Evolutionary conservation across 1,140 invertebrate species (phyloP), one percentile per base, ranked within the genome.

Genomic region (Laupala kohalensis): DNA sequence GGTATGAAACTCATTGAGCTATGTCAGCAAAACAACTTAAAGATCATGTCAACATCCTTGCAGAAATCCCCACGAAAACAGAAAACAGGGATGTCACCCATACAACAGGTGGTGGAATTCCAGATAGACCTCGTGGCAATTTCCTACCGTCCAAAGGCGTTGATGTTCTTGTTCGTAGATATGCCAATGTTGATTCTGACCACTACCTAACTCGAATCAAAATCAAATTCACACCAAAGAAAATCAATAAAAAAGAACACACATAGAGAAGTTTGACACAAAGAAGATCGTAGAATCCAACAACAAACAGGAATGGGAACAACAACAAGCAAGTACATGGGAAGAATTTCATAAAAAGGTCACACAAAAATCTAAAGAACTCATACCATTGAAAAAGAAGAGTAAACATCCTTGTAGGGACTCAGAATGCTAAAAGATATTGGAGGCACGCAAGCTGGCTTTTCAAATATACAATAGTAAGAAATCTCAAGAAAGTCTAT

Each of bases 211-310:
- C 67, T 23, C 5, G 67, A 27, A 29, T 68, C 25, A 68, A 68
- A 68, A 25, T 68, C 12, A 68, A 25, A 68, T 68, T 68, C 67
- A 27, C 67, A n/a, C 67, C 67, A 9, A 68, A 68, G 23, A 68
- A 26, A 68, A 68, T n/a, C 25, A 27, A 68, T 25, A 15, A 23
- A 68, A 68, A 68, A 68, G 6, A n/a, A 6, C 25, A n/a, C 13
- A 6, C 6, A 15, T n/a, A 9, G 6, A 9, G 26, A 68, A 68
- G 26, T 68, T 27, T 12, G 27, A 68, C 12, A 6, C 23, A 68
- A 6, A 19, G 6, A 68, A 68, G 23, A 68, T 29, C 67, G 5
- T 6, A 68, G 27, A 68, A 6, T n/a, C 25, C 15, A 68, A 68
- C 6, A 65, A 6, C 25, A 65, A 5, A 65, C 6, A 65, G n/a